Base-by-base conservation (phyloP, 64 coral and sea anemone genomes). In the Orbicella faveolata region DNA sequence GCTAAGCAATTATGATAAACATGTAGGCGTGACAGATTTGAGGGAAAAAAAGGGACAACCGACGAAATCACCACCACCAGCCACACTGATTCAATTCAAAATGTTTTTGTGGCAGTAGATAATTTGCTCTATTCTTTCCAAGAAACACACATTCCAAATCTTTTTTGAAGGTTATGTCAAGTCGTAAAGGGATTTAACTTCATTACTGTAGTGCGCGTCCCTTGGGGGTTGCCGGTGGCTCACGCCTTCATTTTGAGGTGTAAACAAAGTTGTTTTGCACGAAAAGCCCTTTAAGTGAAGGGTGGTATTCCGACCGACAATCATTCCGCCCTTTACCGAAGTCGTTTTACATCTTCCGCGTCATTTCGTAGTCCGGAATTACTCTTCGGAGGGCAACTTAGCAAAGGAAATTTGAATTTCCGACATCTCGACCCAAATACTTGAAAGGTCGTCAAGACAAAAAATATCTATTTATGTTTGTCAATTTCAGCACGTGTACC, bases 391-490 rank as follows among this genome's bases (percentile, higher is more conserved):
- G 82, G 7, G 64, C 36, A 52, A 52, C 63, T 52, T 26, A 85
- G 37, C 82, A 73, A 39, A 84, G 81, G 81, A 67, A 84, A 84
- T 85, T 85, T 70, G 37, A 72, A 85, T 73, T 72, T 85, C 80
- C 37, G 36, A 33, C 41, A 23, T 25, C 37, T 25, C 64, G 65
- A 85, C 82, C 82, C 21, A 18, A 20, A 6, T 39, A 85, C 82
- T 85, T 72, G 37, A 85, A 72, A 85, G 82, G 82, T 73, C 82
- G 36, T 52, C 12, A 52, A 52, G 37, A 72, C 52, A 67, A 26
- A 26, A 79, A 30, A 68, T 72, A 85, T 69, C 67, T 66, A 72
- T 73, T 37, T 72, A 48, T 85, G 82, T 73, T 85, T 85, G 82
- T 70, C 82, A 52, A 52, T 73, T 52, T 30, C 39, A 85, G 82